A percentile compares a stretch with the other conserved stretches of the same genome.
Conservation (phyloP, 1,140 invertebrate genomes). For the Zaprionus gabonicus region DNA sequence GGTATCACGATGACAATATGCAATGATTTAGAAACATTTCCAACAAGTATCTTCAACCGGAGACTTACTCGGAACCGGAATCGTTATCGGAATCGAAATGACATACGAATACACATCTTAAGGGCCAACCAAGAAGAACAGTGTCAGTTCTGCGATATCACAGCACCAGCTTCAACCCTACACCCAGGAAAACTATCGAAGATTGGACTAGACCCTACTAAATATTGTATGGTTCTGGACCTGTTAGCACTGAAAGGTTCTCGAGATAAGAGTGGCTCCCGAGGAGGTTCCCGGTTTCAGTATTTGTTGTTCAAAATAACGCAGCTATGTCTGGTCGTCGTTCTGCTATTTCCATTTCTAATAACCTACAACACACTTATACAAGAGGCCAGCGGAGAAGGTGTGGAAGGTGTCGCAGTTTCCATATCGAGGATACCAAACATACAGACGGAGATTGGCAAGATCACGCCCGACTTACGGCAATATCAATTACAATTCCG, state of each 20-base stretch:
- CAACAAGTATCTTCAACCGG: constrained; percentile 24
- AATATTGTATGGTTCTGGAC: not conserved
- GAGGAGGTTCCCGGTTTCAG: not conserved
- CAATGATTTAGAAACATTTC: constrained; percentile 37
- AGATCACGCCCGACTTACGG: not conserved
- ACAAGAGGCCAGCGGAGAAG: constrained; percentile 37
- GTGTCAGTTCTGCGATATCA: not conserved
- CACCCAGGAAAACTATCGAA: not conserved
- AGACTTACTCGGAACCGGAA: not conserved
- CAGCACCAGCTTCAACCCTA: not conserved
- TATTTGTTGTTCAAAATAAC: constrained; percentile 44
- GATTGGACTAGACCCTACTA: not conserved
- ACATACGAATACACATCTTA: not conserved
- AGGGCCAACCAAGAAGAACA: not conserved
- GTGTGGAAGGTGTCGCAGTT: constrained; percentile 8
- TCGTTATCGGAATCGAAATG: not conserved
- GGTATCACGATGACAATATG: constrained; percentile 63
- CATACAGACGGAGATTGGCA: not conserved
- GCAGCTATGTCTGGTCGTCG: constrained; percentile 52
- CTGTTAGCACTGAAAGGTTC: not conserved
- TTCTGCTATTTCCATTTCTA: constrained; percentile 56
- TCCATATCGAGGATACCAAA: constrained; percentile 18
- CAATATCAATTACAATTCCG: not conserved
- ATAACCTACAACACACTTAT: constrained; percentile 29
- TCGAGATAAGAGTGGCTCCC: not conserved